Percentiles rank a stretch among this genome's conserved stretches.
Evolutionary conservation across 2,888 invertebrate genomes (phyloP).

Genomic region (Phyto melanocephala): DNA sequence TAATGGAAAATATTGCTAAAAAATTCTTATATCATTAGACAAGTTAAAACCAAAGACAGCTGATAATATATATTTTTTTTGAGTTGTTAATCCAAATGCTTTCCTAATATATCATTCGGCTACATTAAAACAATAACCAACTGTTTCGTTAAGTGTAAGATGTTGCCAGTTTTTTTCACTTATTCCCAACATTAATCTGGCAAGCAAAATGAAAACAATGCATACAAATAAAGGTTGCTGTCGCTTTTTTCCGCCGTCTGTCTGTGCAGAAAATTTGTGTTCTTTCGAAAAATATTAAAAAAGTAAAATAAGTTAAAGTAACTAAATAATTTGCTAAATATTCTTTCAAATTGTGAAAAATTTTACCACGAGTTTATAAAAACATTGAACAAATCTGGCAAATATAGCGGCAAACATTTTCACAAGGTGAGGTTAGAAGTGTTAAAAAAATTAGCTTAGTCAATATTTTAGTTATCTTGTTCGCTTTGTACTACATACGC

Average conservation of each 20-base stretch:
- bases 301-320: not conserved
- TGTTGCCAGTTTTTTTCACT: not conserved
- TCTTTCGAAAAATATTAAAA: not conserved
- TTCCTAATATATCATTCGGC: too few species aligned
- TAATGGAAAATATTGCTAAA: too few species aligned
- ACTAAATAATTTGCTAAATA: not conserved
- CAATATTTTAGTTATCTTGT: slow-evolving; percentile 22
- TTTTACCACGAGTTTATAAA: not conserved
- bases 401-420: slow-evolving; percentile 19
- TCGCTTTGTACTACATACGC: slow-evolving; percentile 4
- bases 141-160: not conserved
- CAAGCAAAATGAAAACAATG: not conserved
- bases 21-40: too few species aligned
- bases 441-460: not conserved
- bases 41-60: too few species aligned
- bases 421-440: slow-evolving; percentile 26
- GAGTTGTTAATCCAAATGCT: too few species aligned
- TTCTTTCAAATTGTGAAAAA: not conserved
- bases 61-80: too few species aligned
- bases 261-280: slow-evolving; percentile 31
- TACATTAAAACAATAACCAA: too few species aligned
- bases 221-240: slow-evolving; percentile 4
- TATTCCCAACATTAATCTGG: not conserved
- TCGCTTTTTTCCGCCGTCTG: slow-evolving; percentile 39
- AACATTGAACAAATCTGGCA: not conserved